These are phyloP conservation scores for Anodontia alba DNA, from an alignment of 2,888 invertebrate genomes.

Conservation along the genomic window DNA sequence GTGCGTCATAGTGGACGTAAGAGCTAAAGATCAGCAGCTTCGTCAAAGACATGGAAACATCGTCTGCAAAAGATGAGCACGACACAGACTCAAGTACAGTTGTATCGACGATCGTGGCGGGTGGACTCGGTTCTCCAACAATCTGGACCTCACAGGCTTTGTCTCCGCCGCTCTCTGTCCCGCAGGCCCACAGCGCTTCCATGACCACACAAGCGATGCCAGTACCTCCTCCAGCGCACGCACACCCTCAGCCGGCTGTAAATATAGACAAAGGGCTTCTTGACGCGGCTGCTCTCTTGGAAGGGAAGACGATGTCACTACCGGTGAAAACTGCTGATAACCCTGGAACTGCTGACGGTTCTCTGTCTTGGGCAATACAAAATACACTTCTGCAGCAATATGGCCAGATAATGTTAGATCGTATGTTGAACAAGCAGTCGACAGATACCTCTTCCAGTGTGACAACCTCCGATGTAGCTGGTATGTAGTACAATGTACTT, in stretches of 20 bases:
- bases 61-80: neutral
- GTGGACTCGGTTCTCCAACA: neutral
- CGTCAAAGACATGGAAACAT: neutral
- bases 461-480: slow-evolving; percentile 46
- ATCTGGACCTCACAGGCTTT: neutral
- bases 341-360: slow-evolving; percentile 24
- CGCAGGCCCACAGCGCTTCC: neutral
- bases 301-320: slow-evolving; percentile 42
- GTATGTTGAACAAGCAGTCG: slow-evolving; percentile 51
- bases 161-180: neutral
- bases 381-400: slow-evolving; percentile 55
- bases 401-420: slow-evolving; percentile 60
- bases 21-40: neutral
- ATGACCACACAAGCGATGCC: slow-evolving; percentile 25
- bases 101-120: neutral
- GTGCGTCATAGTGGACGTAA: neutral
- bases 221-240: slow-evolving; percentile 59
- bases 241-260: slow-evolving; percentile 49
- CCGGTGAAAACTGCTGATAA: slow-evolving; percentile 42
- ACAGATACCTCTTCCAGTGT: slow-evolving; percentile 23
- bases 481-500: slow-evolving; percentile 23
- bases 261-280: slow-evolving; percentile 55
- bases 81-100: neutral
- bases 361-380: slow-evolving; percentile 53
- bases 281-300: slow-evolving; percentile 52